phyloP scores from a whole-genome alignment of 2,888 invertebrate species.

The Ormyrus labotus region DNA sequence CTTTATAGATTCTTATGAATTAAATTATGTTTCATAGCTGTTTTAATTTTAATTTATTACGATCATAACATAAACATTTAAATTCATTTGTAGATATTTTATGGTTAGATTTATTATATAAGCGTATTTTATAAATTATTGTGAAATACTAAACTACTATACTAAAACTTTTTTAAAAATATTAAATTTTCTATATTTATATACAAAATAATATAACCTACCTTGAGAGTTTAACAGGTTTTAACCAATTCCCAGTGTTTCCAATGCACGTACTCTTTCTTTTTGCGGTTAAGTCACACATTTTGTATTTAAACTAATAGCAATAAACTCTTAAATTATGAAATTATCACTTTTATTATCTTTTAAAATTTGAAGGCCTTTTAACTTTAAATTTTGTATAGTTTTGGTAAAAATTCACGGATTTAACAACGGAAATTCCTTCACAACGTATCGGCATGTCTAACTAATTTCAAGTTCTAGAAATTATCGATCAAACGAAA shows the following conservation, averaged over 20 bases:
- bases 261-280: not conserved
- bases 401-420: not conserved
- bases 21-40: too few species aligned
- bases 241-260: constrained; percentile 16
- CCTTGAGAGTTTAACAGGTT: constrained; percentile 45
- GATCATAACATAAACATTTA: not conserved
- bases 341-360: too few species aligned
- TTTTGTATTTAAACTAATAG: constrained; percentile 4
- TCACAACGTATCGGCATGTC: constrained; percentile 20
- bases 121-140: not conserved
- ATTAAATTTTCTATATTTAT: not conserved
- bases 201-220: constrained; percentile 23
- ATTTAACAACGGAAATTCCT: not conserved
- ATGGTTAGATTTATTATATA: not conserved
- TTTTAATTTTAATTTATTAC: not conserved
- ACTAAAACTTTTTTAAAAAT: not conserved
- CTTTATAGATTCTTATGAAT: too few species aligned
- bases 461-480: constrained; percentile 22
- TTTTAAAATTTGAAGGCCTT: too few species aligned
- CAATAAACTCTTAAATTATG: not conserved
- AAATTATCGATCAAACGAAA: constrained; percentile 45
- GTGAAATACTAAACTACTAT: not conserved
- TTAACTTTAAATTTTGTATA: too few species aligned
- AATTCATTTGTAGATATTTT: not conserved
- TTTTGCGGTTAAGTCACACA: constrained; percentile 33